Conservation (phyloP, 2,888 invertebrate species). For the Hedya salicella region DNA sequence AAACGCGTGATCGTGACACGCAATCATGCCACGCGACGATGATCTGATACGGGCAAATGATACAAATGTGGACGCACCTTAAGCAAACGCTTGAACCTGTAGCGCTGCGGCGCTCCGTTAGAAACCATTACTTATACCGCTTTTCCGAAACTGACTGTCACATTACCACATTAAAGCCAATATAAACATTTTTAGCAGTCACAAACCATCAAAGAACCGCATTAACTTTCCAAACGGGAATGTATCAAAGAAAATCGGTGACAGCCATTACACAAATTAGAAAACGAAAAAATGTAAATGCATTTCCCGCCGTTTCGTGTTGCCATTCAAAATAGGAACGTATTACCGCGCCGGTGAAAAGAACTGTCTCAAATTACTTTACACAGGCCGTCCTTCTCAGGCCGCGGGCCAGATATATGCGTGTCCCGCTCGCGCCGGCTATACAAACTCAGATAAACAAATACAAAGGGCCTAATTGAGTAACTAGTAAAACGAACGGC, state of each 20-base stretch:
- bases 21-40: too few species aligned
- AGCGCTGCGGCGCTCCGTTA: neutral
- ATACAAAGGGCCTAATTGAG: constrained; percentile 86
- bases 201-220: constrained; percentile 54
- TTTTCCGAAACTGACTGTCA: constrained; percentile 25
- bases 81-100: neutral
- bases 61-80: too few species aligned
- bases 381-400: constrained; percentile 61
- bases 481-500: constrained; percentile 85
- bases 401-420: constrained; percentile 48
- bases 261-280: constrained; percentile 75
- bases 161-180: constrained; percentile 25
- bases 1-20: too few species aligned
- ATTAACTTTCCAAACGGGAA: constrained; percentile 61
- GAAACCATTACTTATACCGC: constrained; percentile 29
- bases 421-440: constrained; percentile 64
- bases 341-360: constrained; percentile 81
- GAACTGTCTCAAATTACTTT: constrained; percentile 85
- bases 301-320: constrained; percentile 83
- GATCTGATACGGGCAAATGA: too few species aligned
- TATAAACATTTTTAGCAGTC: constrained; percentile 44
- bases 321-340: constrained; percentile 84
- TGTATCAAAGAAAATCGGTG: constrained; percentile 77
- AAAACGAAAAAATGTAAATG: constrained; percentile 76
- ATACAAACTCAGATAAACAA: constrained; percentile 85